phyloP scores from a whole-genome alignment of 2,888 invertebrate species.

The Apotomis capreana region DNA sequence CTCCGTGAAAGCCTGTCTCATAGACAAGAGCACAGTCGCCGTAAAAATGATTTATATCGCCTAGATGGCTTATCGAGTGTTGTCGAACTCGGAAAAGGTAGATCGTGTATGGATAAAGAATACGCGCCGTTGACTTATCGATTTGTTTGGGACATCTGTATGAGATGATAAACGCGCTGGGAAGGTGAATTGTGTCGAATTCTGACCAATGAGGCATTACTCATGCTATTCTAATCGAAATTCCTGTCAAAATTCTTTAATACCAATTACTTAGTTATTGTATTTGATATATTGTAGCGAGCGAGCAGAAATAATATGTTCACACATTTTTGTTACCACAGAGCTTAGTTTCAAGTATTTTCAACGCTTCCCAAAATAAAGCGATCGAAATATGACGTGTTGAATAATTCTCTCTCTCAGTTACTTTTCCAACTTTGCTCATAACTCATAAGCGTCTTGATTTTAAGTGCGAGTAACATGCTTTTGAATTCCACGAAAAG shows the following conservation, averaged over 20 bases:
- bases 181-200: conserved; percentile 9
- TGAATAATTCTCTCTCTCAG: conserved; percentile 20
- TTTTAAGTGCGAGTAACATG: conserved; percentile 25
- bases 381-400: conserved; percentile 10
- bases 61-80: conserved; percentile 71
- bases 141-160: conserved; percentile 45
- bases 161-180: conserved; percentile 11
- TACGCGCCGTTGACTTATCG: conserved; percentile 46
- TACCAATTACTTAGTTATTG: conserved; percentile 5
- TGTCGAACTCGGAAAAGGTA: conserved; percentile 68
- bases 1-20: conserved; percentile 74
- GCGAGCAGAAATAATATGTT: not conserved
- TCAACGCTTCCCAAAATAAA: conserved; percentile 17
- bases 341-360: not conserved
- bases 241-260: conserved; percentile 9
- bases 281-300: not conserved
- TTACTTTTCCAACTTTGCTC: conserved; percentile 24
- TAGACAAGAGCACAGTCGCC: conserved; percentile 70
- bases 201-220: conserved; percentile 5
- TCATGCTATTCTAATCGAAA: conserved; percentile 20
- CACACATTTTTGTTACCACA: not conserved
- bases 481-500: conserved; percentile 17
- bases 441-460: conserved; percentile 31
- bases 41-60: conserved; percentile 79
- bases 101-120: conserved; percentile 65